These are phyloP conservation scores for Chauna torquata DNA, from an alignment of 2,113 vertebrate species.

Conservation along the genomic window DNA sequence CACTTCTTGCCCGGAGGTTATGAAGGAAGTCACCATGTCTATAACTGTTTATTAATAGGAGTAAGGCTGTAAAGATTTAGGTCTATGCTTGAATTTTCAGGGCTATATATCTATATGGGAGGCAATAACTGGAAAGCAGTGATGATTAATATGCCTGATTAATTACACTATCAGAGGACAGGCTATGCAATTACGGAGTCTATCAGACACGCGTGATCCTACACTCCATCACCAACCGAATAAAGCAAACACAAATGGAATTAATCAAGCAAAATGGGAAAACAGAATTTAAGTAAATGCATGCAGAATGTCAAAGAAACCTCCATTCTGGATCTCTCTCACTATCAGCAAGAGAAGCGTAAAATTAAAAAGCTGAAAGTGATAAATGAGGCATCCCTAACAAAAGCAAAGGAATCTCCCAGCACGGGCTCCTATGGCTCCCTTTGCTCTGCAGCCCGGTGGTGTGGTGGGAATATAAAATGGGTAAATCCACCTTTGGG, in stretches of 20 bases:
- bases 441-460: neutral
- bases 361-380: conserved; percentile 22
- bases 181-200: conserved; percentile 23
- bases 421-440: neutral
- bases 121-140: conserved; percentile 1
- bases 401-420: neutral
- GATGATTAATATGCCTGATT: conserved; percentile 39
- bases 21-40: neutral
- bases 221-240: conserved; percentile 11
- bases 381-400: neutral
- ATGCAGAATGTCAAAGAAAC: neutral
- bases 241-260: conserved; percentile 19
- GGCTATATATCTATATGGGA: neutral
- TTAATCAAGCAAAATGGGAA: conserved; percentile 30
- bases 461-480: neutral
- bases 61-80: neutral
- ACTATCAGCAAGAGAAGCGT: neutral
- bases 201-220: neutral
- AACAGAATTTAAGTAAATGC: neutral
- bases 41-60: neutral
- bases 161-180: conserved; percentile 27
- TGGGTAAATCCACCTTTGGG: neutral
- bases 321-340: neutral
- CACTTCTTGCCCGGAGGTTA: neutral
- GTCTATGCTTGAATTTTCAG: neutral